Percentiles rank a stretch among this genome's conserved stretches.
These are phyloP conservation scores for Andrena hattorfiana DNA, from an alignment of 2,888 invertebrate genomes.

Conservation along the genomic window DNA sequence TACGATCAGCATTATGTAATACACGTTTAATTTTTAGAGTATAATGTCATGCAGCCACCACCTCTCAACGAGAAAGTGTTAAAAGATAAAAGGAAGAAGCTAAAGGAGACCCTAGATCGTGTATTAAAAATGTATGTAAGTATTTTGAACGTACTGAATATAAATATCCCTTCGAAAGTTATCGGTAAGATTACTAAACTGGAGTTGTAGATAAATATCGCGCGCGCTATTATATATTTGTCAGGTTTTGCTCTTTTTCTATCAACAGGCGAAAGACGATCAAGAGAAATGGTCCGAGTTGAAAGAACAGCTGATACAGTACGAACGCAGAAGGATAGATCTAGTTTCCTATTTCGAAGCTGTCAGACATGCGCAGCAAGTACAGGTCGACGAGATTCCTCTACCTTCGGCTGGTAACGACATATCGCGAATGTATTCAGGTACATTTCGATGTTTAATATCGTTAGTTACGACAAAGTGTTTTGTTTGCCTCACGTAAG, in stretches of 20 bases:
- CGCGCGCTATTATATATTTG: neutral
- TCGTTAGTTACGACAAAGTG: neutral
- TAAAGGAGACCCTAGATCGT: constrained; percentile 97
- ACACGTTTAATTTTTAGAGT: constrained; percentile 87
- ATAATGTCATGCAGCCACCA: constrained; percentile 97
- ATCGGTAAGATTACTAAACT: constrained; percentile 57
- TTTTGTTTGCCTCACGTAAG: constrained; percentile 8
- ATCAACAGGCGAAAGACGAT: constrained; percentile 95
- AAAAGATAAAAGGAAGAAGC: constrained; percentile 97
- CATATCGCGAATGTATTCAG: constrained; percentile 78
- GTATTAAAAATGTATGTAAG: constrained; percentile 98
- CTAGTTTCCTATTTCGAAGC: constrained; percentile 97
- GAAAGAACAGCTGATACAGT: constrained; percentile 96
- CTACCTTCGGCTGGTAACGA: constrained; percentile 88
- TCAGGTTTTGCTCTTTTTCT: constrained; percentile 24
- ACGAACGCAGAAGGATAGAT: constrained; percentile 94
- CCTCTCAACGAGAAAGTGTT: constrained; percentile 98
- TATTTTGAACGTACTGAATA: constrained; percentile 79
- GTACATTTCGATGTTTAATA: constrained; percentile 49
- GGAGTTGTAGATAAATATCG: constrained; percentile 1
- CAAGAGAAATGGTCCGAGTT: constrained; percentile 97
- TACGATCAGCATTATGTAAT: constrained; percentile 4
- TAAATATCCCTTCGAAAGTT: constrained; percentile 50
- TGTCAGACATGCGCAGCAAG: constrained; percentile 97
- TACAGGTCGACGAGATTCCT: constrained; percentile 98